Evolutionary conservation across 2,113 vertebrate species (phyloP).

Genomic region (Micronycteris hirsuta): DNA sequence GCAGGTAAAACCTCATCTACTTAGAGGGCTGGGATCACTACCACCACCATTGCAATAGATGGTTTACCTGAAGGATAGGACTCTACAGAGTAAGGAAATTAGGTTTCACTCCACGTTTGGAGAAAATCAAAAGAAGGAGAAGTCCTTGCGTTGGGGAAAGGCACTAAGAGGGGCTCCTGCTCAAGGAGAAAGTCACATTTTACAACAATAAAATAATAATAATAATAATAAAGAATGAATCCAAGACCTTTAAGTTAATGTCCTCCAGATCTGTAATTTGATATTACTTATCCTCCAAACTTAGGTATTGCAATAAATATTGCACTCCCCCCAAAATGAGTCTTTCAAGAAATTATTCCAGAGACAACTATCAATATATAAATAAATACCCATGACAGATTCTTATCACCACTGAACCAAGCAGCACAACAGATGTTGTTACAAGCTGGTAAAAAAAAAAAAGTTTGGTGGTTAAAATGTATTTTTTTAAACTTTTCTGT

Average conservation of each 20-base stretch:
- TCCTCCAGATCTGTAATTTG: background rate
- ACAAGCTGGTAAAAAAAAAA: background rate
- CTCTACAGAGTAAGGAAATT: background rate
- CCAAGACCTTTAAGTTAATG: background rate
- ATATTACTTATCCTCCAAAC: background rate
- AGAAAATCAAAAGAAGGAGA: background rate
- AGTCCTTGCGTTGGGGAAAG: background rate
- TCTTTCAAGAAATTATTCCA: background rate
- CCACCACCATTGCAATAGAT: background rate
- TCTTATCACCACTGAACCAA: background rate
- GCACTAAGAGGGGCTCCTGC: background rate
- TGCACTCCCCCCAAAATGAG: background rate
- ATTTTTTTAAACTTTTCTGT: background rate
- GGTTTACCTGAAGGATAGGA: background rate
- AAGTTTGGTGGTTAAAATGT: background rate
- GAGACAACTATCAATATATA: background rate
- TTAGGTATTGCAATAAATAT: background rate
- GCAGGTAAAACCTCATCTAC: background rate
- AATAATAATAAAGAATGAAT: background rate
- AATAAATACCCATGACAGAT: background rate
- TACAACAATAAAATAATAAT: too few relatives aligned
- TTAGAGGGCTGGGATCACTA: background rate
- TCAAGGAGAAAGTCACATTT: background rate
- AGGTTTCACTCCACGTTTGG: background rate
- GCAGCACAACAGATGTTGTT: background rate